Conservation (phyloP, 2,113 vertebrate genomes). For the Pandion haliaetus region DNA sequence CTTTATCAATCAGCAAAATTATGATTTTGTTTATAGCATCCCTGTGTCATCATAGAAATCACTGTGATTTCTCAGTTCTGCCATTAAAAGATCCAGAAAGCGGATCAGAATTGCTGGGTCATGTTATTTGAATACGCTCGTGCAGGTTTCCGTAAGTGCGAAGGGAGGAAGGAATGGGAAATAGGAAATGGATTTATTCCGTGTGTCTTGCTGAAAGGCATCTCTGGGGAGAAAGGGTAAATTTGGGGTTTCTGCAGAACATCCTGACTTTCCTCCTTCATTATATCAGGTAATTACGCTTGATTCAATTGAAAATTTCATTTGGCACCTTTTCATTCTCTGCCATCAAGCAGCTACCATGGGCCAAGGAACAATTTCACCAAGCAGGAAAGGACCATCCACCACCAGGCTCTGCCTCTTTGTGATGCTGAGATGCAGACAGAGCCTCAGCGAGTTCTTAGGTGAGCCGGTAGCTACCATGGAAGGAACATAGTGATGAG, state of each 20-base stretch:
- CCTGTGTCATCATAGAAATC: neutral
- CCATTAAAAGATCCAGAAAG: neutral
- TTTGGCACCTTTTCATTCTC: neutral
- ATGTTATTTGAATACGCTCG: neutral
- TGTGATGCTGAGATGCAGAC: accelerated
- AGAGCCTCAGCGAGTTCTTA: accelerated
- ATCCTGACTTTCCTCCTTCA: neutral
- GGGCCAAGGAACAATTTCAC: neutral
- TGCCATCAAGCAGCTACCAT: neutral
- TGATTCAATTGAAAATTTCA: neutral
- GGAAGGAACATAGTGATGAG: neutral
- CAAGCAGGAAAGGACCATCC: neutral
- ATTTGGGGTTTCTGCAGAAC: neutral
- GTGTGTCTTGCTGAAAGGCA: neutral
- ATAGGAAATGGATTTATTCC: neutral
- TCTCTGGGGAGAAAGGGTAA: neutral
- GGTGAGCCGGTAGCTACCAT: neutral
- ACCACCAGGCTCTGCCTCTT: neutral
- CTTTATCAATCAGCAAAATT: neutral
- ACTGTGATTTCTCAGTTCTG: neutral
- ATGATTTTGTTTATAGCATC: neutral
- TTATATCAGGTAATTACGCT: neutral
- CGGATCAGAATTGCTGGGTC: neutral
- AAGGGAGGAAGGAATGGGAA: neutral
- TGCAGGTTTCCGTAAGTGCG: neutral